These are phyloP conservation scores for Thamnophis elegans DNA, from an alignment of 2,797 vertebrate genomes.

Conservation along the genomic window DNA sequence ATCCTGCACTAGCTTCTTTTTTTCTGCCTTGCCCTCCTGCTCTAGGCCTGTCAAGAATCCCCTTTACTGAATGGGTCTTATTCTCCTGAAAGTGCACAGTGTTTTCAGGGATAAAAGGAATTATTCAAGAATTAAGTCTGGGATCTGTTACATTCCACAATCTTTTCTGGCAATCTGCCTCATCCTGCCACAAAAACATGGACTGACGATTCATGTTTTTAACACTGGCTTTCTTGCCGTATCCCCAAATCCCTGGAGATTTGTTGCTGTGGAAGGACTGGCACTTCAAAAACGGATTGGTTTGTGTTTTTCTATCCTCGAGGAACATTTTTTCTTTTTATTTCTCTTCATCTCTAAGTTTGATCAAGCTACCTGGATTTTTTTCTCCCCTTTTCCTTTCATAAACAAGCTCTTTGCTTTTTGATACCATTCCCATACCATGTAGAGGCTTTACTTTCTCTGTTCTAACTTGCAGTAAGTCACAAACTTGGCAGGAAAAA, in stretches of 20 bases:
- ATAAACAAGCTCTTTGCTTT: conserved; percentile 5
- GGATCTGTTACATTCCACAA: conserved; percentile 3
- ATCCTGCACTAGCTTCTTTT: neutral
- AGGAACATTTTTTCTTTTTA: conserved; percentile 23
- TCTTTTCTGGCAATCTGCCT: conserved; percentile 22
- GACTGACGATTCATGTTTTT: conserved; percentile 5
- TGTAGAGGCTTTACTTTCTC: conserved; percentile 29
- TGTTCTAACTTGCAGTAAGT: conserved; percentile 32
- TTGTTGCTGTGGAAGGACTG: neutral
- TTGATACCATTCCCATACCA: conserved; percentile 26
- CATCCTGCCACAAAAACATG: neutral
- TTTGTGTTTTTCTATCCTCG: conserved; percentile 22
- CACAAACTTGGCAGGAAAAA: conserved; percentile 19
- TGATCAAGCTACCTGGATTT: conserved; percentile 33
- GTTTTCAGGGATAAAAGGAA: neutral
- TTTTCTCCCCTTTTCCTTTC: conserved; percentile 1
- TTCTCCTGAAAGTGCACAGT: neutral
- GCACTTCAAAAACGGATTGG: conserved; percentile 14
- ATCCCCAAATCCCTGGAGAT: conserved; percentile 16
- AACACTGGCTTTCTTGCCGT: conserved; percentile 1
- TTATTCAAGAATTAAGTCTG: conserved; percentile 9
- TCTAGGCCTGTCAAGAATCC: neutral
- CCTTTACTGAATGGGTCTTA: neutral
- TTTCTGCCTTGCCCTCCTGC: neutral
- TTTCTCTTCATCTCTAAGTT: conserved; percentile 9